Evolutionary conservation across 2,113 vertebrate genomes (phyloP), one percentile per base, ranked within the genome.

Genomic region (Sula dactylatra): DNA sequence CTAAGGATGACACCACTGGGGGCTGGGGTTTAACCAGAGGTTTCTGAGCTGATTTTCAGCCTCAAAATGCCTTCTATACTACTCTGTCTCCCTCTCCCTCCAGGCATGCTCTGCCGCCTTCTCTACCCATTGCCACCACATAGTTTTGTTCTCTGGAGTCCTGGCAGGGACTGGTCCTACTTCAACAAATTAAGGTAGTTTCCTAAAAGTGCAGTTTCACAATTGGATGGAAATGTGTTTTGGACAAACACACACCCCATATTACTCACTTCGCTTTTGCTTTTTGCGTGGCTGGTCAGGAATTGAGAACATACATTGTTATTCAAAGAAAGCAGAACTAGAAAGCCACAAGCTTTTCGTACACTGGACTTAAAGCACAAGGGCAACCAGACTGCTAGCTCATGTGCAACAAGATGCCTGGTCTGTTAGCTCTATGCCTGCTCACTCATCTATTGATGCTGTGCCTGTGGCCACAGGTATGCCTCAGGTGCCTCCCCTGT

Each of bases 1-100:
- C 26, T 14, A 17, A 38, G 16, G 24, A 66, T 11, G 19, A 47
- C 29, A 20, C 1, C 4, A 0, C 20, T 22, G 20, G 0, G 6
- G 42, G 17, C 25, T 78, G 56, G 49, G n/a, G 20, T 83, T 91
- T 93, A 66, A 38, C 36, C 19, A 44, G 56, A 61, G 34, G 3
- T 66, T 65, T 79, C 42, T 61, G 36, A 89, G 20, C 26, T 56
- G 66, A 42, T 86, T 70, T 66, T 83, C 50, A 58, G 59, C 58
- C 21, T 70, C 71, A 71, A 79, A 86, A 61, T 47, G 25, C 18
- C 11, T 78, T n/a, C 21, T 64, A 54, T 38, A 70, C n/a, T 82
- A 13, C 24, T 65, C 40, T 42, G 17, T 24, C 24, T 82, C 38
- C 10, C n/a, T 65, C 31, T 40, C 16, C 10, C 52, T 77, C 55